These are phyloP conservation scores for Megaleporinus macrocephalus DNA, from an alignment of 2,113 vertebrate genomes.

Conservation along the genomic window DNA sequence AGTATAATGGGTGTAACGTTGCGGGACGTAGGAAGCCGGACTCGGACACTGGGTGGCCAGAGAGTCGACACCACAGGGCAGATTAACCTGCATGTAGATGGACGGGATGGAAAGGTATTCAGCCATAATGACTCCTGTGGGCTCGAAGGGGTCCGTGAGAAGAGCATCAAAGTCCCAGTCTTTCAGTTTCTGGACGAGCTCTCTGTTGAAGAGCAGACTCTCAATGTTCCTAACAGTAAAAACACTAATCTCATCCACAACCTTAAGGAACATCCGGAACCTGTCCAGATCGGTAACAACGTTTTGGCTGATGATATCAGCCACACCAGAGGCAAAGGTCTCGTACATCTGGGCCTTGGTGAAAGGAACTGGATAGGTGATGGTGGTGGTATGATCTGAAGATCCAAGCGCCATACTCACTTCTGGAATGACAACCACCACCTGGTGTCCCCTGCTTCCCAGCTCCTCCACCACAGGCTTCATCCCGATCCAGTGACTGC, in stretches of 20 bases:
- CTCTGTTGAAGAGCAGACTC: slow-evolving; percentile 65
- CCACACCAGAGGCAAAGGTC: rapidly evolving
- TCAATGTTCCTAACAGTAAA: slow-evolving; percentile 46
- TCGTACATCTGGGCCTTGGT: slow-evolving; percentile 55
- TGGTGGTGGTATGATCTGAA: slow-evolving; percentile 66
- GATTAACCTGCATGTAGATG: slow-evolving; percentile 69
- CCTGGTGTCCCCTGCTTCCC: slow-evolving; percentile 64
- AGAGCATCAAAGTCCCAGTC: slow-evolving; percentile 72
- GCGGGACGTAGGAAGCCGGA: slow-evolving; percentile 72
- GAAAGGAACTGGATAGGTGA: slow-evolving; percentile 53
- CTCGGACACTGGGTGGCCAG: slow-evolving; percentile 68
- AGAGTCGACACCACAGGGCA: slow-evolving; percentile 65
- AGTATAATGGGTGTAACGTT: neutral
- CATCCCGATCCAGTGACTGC: slow-evolving; percentile 82
- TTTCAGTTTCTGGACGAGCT: slow-evolving; percentile 66
- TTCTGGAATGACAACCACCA: slow-evolving; percentile 64
- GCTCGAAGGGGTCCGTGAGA: slow-evolving; percentile 70
- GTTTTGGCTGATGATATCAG: rapidly evolving
- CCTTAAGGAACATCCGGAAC: rapidly evolving
- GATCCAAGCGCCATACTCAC: slow-evolving; percentile 57
- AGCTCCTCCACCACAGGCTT: slow-evolving; percentile 62
- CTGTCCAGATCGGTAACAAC: slow-evolving; percentile 46
- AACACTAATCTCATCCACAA: rapidly evolving
- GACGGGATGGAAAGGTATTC: slow-evolving; percentile 71
- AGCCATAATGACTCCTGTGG: slow-evolving; percentile 72